Percentiles rank a stretch among this genome's conserved stretches.
Evolutionary conservation across 2,888 invertebrate genomes (phyloP).

Genomic region (Cheilosia scutellata): DNA sequence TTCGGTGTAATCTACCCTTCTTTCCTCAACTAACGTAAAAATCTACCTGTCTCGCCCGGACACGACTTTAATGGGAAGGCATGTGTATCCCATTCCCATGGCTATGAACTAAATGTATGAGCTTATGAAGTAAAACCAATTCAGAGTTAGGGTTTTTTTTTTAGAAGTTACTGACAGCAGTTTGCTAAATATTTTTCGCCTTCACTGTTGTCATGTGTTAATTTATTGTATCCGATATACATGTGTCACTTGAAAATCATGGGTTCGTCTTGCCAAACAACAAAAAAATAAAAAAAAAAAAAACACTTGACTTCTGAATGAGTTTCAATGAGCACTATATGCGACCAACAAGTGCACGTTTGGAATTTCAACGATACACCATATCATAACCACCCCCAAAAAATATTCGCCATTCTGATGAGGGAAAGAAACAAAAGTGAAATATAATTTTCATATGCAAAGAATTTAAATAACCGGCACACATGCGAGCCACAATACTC

Average conservation of each 20-base stretch:
- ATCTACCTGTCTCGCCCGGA: no score
- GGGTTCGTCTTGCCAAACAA: constrained; percentile 10
- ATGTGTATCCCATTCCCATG: no score
- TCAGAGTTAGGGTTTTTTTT: no score
- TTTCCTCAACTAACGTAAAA: no score
- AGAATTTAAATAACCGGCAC: constrained; percentile 56
- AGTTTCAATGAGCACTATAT: constrained; percentile 37
- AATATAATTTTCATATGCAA: constrained; percentile 50
- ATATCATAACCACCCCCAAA: constrained; percentile 28
- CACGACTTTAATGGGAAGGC: no score
- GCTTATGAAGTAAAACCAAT: no score
- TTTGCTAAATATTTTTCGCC: not conserved
- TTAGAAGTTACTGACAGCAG: no score
- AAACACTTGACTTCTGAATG: constrained; percentile 15
- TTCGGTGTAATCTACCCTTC: no score
- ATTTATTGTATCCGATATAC: constrained; percentile 12
- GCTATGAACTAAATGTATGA: no score
- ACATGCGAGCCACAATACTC: constrained; percentile 28
- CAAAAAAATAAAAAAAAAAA: not conserved
- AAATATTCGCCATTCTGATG: constrained; percentile 4
- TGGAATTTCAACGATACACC: constrained; percentile 38
- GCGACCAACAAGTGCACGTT: constrained; percentile 64
- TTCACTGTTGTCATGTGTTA: constrained; percentile 36
- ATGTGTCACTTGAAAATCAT: constrained; percentile 37
- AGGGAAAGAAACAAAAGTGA: constrained; percentile 32